Conservation (phyloP, 2,888 invertebrate species). For the Sericinus montela region DNA sequence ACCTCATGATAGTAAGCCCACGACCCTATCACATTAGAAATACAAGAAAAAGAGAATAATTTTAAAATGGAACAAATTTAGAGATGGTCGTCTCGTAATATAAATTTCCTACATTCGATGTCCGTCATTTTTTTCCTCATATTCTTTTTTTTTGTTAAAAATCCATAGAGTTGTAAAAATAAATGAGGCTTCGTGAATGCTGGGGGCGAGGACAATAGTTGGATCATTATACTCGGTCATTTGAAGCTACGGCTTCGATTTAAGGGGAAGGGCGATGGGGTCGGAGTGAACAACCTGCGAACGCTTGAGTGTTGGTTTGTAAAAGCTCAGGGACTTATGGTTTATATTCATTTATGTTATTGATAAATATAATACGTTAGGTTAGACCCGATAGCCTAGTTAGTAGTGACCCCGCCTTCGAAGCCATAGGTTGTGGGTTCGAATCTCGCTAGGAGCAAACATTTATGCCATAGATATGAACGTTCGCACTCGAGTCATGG, state of each 20-base stretch:
- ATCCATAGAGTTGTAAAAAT: slow-evolving; percentile 66
- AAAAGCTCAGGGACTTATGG: slow-evolving; percentile 41
- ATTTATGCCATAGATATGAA: too few species aligned
- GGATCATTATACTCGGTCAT: slow-evolving; percentile 75
- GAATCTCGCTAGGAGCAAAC: too few species aligned
- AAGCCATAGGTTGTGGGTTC: too few species aligned
- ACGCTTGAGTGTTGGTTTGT: slow-evolving; percentile 44
- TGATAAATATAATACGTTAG: too few species aligned
- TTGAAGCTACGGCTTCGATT: slow-evolving; percentile 58
- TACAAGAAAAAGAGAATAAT: background rate
- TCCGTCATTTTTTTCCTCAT: slow-evolving; percentile 50
- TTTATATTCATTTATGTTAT: slow-evolving; percentile 11
- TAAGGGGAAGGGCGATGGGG: slow-evolving; percentile 29
- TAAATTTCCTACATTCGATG: slow-evolving; percentile 51
- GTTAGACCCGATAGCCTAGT: too few species aligned
- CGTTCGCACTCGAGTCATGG: too few species aligned
- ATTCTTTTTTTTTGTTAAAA: slow-evolving; percentile 55
- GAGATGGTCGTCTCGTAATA: slow-evolving; percentile 31
- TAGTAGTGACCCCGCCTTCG: too few species aligned
- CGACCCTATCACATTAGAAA: too few species aligned
- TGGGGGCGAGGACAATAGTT: slow-evolving; percentile 75
- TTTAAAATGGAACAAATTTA: background rate
- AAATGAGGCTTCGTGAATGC: slow-evolving; percentile 56
- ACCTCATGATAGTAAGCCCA: too few species aligned
- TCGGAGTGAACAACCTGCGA: slow-evolving; percentile 56